Evolutionary conservation across 2,113 vertebrate genomes (phyloP), one percentile per base, ranked within the genome.

Genomic region (Cyanoramphus novaezelandiae): DNA sequence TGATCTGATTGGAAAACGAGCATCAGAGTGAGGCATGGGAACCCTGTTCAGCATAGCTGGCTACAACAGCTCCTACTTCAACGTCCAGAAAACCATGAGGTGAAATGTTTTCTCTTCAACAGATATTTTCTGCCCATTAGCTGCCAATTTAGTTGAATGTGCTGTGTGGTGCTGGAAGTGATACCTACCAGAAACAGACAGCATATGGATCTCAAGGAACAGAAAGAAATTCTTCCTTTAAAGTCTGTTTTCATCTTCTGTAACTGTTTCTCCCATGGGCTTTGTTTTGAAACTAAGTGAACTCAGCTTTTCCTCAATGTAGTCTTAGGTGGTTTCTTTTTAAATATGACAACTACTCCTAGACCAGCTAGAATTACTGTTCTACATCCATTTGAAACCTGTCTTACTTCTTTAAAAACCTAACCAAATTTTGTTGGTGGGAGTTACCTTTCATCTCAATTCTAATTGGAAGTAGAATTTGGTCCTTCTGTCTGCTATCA

Each of bases 161-260:
- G 21, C 67, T 79, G 20, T 13, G 20, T 55, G 47, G n/a, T 81
- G 12, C 59, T 88, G 7, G 4, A 41, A 77, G 20, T 53, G 68
- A 62, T 81, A 37, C n/a, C 50, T 90, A 35, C 57, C 62, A 86
- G 57, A 46, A 87, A 37, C 21, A 86, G 50, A 13, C 12, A 91
- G 52, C 17, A 39, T 19, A 46, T 46, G 41, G 41, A 57, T 67
- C 87, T n/a, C 29, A 64, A 52, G 64, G 52, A 79, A 39, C 29
- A 69, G 74, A 84, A 85, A 19, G 46, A 60, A 81, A 37, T 7
- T 62, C 20, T 24, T 37, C 15, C 50, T 90, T 82, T 53, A 28
- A 52, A 63, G 19, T 37, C 55, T 82, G 16, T 85, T 84, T 89
- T 93, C 47, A 85, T 75, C 57, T 71, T n/a, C 87, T 65, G 9